phyloP scores from a whole-genome alignment of 2,797 vertebrate species.

The Graptemys geographica region DNA sequence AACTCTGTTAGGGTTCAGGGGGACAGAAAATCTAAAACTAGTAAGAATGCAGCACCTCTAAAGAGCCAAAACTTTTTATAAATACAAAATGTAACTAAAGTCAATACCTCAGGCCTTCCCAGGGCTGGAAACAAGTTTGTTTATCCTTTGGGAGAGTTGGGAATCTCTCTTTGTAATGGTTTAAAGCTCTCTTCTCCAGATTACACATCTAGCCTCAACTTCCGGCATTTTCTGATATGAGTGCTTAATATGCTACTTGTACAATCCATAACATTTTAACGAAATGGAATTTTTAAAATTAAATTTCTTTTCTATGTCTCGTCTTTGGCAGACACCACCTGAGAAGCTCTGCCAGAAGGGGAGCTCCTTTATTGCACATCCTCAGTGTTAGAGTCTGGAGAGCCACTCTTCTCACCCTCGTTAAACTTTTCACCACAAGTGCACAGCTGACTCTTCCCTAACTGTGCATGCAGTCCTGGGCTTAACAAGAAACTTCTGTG shows the following conservation, averaged over 20 bases:
- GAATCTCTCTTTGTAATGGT: neutral
- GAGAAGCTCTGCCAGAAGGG: conserved; percentile 49
- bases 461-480: neutral
- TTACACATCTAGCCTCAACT: neutral
- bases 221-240: conserved; percentile 43
- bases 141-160: neutral
- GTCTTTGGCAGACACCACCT: conserved; percentile 67
- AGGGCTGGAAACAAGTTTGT: neutral
- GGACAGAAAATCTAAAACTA: neutral
- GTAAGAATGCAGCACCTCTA: neutral
- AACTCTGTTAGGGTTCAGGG: neutral
- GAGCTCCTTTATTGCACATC: conserved; percentile 27
- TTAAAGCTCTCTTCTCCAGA: neutral
- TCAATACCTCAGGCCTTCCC: neutral
- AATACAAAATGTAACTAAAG: neutral
- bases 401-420: conserved; percentile 20
- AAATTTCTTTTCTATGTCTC: conserved; percentile 42
- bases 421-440: neutral
- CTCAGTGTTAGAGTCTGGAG: neutral
- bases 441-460: neutral
- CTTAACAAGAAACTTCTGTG: conserved; percentile 20
- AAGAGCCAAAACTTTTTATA: neutral
- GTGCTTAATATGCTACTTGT: conserved; percentile 57
- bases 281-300: conserved; percentile 45
- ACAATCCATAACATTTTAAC: conserved; percentile 34